Evolutionary conservation across 2,888 invertebrate species (phyloP).

Genomic region (Julus scandinavius): DNA sequence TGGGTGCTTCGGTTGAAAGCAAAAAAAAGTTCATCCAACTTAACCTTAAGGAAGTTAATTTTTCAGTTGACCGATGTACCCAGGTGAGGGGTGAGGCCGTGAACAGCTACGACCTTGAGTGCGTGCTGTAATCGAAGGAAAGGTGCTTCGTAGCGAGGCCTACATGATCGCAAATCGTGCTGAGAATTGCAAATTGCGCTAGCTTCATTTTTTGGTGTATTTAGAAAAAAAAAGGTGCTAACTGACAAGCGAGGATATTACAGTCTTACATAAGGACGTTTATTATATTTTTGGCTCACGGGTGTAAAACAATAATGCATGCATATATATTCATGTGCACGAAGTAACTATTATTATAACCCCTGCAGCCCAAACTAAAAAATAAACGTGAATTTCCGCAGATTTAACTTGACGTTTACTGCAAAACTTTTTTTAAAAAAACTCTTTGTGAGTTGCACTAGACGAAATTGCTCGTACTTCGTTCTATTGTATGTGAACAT

Average conservation of each 20-base stretch:
- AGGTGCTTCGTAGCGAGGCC: background rate
- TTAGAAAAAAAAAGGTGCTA: background rate
- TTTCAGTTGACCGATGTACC: background rate
- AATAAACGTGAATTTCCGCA: background rate
- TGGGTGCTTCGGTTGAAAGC: background rate
- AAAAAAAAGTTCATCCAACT: constrained; percentile 25
- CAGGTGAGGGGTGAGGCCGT: constrained; percentile 34
- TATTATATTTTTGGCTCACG: background rate
- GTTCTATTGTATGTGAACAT: background rate
- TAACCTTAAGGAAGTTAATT: constrained; percentile 31
- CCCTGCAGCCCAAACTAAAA: background rate
- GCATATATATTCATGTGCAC: background rate
- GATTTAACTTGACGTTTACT: background rate
- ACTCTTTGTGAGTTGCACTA: background rate
- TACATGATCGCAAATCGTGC: constrained; percentile 7
- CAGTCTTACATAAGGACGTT: background rate
- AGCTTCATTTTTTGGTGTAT: background rate
- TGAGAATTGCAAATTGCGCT: background rate
- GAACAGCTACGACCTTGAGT: constrained; percentile 42
- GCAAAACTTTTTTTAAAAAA: background rate
- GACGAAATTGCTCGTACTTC: background rate
- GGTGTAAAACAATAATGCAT: background rate
- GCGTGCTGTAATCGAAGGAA: background rate
- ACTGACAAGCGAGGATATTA: constrained; percentile 20
- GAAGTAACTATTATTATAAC: background rate